Conservation (phyloP, 2,113 vertebrate species). For the Trematocara zebra region DNA sequence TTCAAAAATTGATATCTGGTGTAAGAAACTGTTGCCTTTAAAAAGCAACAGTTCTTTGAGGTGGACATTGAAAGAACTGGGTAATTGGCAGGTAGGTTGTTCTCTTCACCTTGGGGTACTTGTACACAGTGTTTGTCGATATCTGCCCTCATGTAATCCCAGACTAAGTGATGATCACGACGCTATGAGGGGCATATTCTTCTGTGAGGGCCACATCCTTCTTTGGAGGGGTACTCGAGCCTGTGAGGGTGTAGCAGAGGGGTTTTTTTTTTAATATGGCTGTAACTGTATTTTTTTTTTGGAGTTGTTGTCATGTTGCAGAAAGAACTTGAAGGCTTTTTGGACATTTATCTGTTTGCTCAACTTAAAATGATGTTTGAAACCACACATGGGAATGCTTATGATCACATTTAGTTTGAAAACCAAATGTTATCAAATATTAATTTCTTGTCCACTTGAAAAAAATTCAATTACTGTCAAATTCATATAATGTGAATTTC, state of each 20-base stretch:
- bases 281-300: not conserved
- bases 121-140: not conserved
- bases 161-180: not conserved
- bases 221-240: not conserved
- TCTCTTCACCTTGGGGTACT: not conserved
- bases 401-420: not conserved
- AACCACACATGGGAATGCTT: not conserved
- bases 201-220: not conserved
- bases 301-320: not conserved
- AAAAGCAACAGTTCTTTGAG: not conserved
- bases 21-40: not conserved
- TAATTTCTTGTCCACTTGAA: not conserved
- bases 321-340: not conserved
- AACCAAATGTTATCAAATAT: not conserved
- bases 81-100: not conserved
- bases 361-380: not conserved
- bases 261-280: accelerated
- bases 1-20: not conserved
- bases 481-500: not conserved
- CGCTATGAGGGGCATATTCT: not conserved
- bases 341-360: not conserved
- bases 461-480: not conserved
- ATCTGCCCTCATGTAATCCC: not conserved
- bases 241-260: not conserved
- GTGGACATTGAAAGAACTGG: not conserved